Conservation (phyloP, 2,113 vertebrate species). For the Trematomus loennbergii region DNA sequence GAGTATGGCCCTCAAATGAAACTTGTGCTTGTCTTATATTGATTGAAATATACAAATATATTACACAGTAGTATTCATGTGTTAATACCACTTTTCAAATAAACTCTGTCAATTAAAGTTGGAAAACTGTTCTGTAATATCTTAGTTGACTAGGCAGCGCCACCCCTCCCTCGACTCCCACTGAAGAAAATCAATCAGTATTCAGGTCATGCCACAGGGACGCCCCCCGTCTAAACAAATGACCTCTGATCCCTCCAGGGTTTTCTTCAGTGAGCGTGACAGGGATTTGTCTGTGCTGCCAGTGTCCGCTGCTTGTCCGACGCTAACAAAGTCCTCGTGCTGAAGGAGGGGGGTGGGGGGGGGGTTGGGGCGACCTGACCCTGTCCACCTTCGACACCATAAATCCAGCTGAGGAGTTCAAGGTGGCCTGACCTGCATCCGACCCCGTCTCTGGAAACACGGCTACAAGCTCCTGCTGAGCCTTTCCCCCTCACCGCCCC, state of each 20-base stretch:
- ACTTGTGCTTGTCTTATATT: too few relatives aligned
- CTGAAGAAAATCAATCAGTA: slow-evolving; percentile 78
- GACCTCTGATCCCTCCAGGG: slow-evolving; percentile 69
- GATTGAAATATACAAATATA: too few relatives aligned
- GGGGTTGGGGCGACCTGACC: slow-evolving; percentile 42
- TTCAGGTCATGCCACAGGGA: slow-evolving; percentile 61
- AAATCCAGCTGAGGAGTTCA: slow-evolving; percentile 70
- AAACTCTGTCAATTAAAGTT: too few relatives aligned
- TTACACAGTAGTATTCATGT: too few relatives aligned
- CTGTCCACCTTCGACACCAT: slow-evolving; percentile 64
- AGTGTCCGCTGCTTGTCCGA: slow-evolving; percentile 67
- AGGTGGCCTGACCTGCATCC: slow-evolving; percentile 69
- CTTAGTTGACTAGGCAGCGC: neutral
- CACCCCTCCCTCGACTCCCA: slow-evolving; percentile 23
- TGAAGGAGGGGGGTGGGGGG: slow-evolving; percentile 14
- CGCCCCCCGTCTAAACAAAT: slow-evolving; percentile 58
- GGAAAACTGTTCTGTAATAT: too few relatives aligned
- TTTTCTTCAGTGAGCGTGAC: slow-evolving; percentile 64
- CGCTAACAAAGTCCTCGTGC: slow-evolving; percentile 70
- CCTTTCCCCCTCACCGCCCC: neutral
- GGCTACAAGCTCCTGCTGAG: slow-evolving; percentile 35
- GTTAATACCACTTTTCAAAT: too few relatives aligned
- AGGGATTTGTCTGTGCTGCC: slow-evolving; percentile 63
- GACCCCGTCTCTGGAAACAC: slow-evolving; percentile 51
- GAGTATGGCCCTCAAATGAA: too few relatives aligned